phyloP scores from a whole-genome alignment of 2,113 vertebrate species.

The Elanoides forficatus region DNA sequence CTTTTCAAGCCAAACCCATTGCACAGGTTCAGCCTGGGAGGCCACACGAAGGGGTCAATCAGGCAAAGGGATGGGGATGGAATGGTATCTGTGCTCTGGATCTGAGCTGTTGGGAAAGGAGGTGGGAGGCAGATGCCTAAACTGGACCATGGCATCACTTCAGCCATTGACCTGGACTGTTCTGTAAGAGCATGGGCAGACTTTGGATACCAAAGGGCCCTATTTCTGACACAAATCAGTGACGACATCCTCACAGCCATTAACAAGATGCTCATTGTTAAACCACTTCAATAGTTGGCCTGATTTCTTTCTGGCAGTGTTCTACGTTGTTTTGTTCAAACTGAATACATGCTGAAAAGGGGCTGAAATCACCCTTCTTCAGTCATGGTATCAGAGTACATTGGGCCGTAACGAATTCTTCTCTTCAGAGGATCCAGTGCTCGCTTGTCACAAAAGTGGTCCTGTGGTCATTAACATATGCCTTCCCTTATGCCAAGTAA shows the following conservation, averaged over 20 bases:
- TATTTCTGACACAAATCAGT: not conserved
- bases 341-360: not conserved
- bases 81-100: not conserved
- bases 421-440: not conserved
- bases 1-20: not conserved
- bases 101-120: not conserved
- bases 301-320: slow-evolving; percentile 4
- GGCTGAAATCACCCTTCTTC: not conserved
- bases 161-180: accelerated
- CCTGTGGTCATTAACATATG: not conserved
- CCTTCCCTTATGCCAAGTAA: not conserved
- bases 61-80: not conserved
- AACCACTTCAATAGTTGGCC: not conserved
- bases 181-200: not conserved
- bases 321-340: not conserved
- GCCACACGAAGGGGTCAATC: not conserved
- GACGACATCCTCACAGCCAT: not conserved
- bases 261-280: not conserved
- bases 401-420: not conserved
- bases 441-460: not conserved
- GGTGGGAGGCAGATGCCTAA: not conserved
- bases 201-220: not conserved
- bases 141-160: not conserved
- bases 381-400: not conserved
- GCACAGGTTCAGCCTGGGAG: not conserved